Evolutionary conservation across 1,140 invertebrate genomes (phyloP).

Genomic region (Dendrolimus punctatus): DNA sequence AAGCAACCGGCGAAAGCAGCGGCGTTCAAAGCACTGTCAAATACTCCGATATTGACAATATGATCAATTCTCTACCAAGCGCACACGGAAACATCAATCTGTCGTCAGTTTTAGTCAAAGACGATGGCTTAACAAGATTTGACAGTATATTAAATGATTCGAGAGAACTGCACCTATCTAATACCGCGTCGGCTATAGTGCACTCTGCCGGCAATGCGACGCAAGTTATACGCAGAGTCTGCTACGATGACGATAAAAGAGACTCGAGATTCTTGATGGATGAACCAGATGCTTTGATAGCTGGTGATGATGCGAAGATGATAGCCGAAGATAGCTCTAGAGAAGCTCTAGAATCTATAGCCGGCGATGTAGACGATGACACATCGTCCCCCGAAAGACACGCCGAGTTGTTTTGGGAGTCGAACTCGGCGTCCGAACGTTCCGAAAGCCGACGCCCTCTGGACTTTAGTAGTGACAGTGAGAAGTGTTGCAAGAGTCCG

Average conservation of each 20-base stretch:
- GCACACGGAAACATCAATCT: conserved; percentile 28
- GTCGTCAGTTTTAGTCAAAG: conserved; percentile 46
- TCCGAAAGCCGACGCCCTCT: conserved; percentile 44
- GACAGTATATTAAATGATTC: conserved; percentile 48
- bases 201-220: conserved; percentile 49
- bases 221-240: conserved; percentile 53
- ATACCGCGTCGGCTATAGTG: conserved; percentile 47
- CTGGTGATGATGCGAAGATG: conserved; percentile 53
- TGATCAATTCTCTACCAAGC: conserved; percentile 33
- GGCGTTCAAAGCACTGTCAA: conserved; percentile 27
- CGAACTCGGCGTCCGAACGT: conserved; percentile 54
- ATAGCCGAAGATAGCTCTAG: conserved; percentile 50
- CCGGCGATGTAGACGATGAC: conserved; percentile 42
- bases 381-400: conserved; percentile 56
- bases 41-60: conserved; percentile 42
- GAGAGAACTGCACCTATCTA: conserved; percentile 45
- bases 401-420: conserved; percentile 65
- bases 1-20: conserved; percentile 30
- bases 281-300: conserved; percentile 38
- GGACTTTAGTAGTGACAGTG: conserved; percentile 66
- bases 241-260: conserved; percentile 46
- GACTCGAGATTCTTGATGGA: conserved; percentile 36
- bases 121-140: conserved; percentile 40
- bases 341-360: conserved; percentile 45
- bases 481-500: conserved; percentile 68